Evolutionary conservation across 2,797 vertebrate species (phyloP).

Genomic region (Sebastes trivittatus): DNA sequence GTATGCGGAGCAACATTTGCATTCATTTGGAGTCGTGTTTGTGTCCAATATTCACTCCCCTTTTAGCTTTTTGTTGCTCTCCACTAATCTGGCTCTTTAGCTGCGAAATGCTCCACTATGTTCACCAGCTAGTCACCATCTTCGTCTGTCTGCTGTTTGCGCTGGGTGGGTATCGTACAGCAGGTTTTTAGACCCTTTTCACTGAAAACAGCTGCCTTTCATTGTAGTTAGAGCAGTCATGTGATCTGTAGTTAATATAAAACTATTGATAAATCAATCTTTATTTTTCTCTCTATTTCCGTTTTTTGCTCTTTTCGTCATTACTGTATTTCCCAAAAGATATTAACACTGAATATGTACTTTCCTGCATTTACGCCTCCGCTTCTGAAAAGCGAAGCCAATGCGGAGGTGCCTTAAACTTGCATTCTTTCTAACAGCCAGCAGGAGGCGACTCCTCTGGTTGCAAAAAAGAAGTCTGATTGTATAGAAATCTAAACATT

Average conservation of each 20-base stretch:
- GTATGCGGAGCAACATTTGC: background rate
- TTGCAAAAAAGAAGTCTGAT: too few species aligned
- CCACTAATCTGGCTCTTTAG: constrained; percentile 9
- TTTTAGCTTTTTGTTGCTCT: constrained; percentile 19
- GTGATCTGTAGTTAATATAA: background rate
- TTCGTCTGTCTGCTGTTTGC: background rate
- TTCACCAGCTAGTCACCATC: background rate
- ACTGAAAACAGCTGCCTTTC: background rate
- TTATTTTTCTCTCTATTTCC: background rate
- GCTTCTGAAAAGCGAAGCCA: too few species aligned
- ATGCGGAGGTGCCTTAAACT: too few species aligned
- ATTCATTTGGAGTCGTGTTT: constrained; percentile 22
- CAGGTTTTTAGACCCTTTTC: background rate
- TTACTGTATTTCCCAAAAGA: background rate
- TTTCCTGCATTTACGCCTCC: background rate
- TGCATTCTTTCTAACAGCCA: too few species aligned
- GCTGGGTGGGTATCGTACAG: background rate
- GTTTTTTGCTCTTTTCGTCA: background rate
- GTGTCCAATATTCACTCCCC: constrained; percentile 24
- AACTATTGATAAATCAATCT: background rate
- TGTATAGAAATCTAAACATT: too few species aligned
- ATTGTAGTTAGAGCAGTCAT: background rate
- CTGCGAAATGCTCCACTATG: background rate
- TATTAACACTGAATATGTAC: background rate
- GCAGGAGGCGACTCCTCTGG: too few species aligned